phyloP scores from a whole-genome alignment of 2,888 invertebrate genomes.

The Parnassius glacialis region DNA sequence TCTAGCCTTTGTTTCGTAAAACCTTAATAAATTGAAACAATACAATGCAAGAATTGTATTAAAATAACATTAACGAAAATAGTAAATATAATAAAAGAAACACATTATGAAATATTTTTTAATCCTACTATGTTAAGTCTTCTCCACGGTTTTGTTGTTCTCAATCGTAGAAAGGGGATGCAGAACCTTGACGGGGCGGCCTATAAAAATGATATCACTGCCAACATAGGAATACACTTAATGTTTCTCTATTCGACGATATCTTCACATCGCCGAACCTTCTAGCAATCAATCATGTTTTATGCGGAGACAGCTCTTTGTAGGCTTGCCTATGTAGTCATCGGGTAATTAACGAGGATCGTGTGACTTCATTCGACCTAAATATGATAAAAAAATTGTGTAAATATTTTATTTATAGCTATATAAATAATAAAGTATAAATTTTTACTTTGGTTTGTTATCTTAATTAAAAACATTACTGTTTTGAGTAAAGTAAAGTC shows the following conservation, averaged over 20 bases:
- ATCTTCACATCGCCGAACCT: conserved; percentile 59
- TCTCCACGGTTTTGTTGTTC: conserved; percentile 49
- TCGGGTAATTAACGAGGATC: conserved; percentile 52
- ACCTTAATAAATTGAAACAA: no score
- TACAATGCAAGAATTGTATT: no score
- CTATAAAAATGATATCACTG: conserved; percentile 76
- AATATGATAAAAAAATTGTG: conserved; percentile 12
- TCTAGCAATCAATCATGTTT: conserved; percentile 65
- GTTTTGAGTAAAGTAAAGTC: no score
- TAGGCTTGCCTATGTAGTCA: conserved; percentile 33
- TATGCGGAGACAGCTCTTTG: conserved; percentile 50
- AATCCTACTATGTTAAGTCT: background rate
- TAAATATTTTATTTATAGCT: background rate
- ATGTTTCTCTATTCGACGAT: conserved; percentile 66
- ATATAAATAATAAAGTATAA: no score
- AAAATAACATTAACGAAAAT: no score
- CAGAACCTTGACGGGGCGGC: conserved; percentile 56
- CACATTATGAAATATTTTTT: no score
- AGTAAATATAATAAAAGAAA: no score
- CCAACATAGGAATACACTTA: conserved; percentile 76
- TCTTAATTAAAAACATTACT: no score
- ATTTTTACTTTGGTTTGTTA: no score
- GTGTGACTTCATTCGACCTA: conserved; percentile 21
- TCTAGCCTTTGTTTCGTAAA: no score
- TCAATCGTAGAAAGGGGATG: conserved; percentile 55